Conservation (phyloP, 2,113 vertebrate genomes). For the Anarrhichthys ocellatus region DNA sequence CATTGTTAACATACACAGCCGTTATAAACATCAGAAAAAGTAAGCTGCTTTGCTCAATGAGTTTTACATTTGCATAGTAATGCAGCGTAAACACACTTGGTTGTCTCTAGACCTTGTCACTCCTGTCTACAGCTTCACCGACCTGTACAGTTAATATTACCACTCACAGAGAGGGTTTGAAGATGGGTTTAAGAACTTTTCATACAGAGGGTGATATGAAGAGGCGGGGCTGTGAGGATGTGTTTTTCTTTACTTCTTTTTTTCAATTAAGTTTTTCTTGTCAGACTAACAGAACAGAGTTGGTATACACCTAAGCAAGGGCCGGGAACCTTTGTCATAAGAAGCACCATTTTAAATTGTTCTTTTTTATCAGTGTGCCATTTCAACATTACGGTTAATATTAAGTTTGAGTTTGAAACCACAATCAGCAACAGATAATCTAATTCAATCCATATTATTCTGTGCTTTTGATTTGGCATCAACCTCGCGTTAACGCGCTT, state of each 20-base stretch:
- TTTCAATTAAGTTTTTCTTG: not conserved
- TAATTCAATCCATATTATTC: not conserved
- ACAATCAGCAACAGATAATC: not conserved
- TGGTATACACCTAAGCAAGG: not conserved
- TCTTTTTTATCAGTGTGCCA: not conserved
- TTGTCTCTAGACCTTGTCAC: slow-evolving; percentile 45
- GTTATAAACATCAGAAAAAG: slow-evolving; percentile 66
- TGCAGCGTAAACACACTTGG: slow-evolving; percentile 53
- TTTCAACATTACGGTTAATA: not conserved
- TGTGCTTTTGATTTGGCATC: not conserved
- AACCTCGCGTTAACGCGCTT: not conserved
- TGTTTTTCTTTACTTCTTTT: not conserved
- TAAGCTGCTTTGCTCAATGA: slow-evolving; percentile 62
- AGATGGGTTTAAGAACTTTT: slow-evolving; percentile 24
- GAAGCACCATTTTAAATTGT: not conserved
- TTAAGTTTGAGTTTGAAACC: not conserved
- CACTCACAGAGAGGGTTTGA: not conserved
- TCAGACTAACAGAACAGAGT: not conserved
- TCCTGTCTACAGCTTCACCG: slow-evolving; percentile 37
- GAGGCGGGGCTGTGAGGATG: not conserved
- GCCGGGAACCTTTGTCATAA: not conserved
- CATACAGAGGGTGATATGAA: not conserved
- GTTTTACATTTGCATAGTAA: slow-evolving; percentile 74
- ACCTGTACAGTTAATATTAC: slow-evolving; percentile 19
- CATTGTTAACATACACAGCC: slow-evolving; percentile 62